phyloP scores from a whole-genome alignment of 2,113 vertebrate species.

The Epinephelus lanceolatus region DNA sequence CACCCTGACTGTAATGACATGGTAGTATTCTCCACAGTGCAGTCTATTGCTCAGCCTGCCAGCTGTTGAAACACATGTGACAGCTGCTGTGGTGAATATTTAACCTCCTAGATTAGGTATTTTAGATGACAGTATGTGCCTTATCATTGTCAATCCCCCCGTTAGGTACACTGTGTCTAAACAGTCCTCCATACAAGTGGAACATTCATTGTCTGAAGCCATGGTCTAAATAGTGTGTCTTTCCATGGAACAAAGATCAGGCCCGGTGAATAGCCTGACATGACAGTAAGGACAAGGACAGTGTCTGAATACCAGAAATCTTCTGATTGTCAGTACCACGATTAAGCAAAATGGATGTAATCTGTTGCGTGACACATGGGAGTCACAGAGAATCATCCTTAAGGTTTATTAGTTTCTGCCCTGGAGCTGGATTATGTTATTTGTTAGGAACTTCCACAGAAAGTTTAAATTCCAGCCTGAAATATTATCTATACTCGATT shows the following conservation, averaged over 20 bases:
- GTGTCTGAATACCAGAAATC: not conserved
- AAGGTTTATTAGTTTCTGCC: not conserved
- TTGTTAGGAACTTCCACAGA: not conserved
- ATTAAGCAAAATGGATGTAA: not conserved
- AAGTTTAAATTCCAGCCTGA: not conserved
- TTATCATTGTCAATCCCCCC: constrained; percentile 9
- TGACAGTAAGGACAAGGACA: not conserved
- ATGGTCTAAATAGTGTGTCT: not conserved
- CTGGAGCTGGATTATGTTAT: not conserved
- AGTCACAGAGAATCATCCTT: not conserved
- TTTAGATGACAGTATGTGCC: not conserved
- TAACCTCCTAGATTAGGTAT: constrained; percentile 27
- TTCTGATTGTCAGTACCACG: not conserved
- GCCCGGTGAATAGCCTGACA: not conserved
- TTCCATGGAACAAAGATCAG: constrained; percentile 24
- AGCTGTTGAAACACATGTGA: constrained; percentile 5
- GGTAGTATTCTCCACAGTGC: not conserved
- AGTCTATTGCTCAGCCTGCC: not conserved
- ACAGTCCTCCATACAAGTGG: constrained; percentile 8
- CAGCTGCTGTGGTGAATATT: constrained; percentile 46
- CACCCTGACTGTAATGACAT: not conserved
- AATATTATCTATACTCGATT: not conserved
- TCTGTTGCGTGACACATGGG: not conserved
- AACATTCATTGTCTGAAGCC: constrained; percentile 26
- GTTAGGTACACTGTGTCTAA: constrained; percentile 9